Evolutionary conservation across 2,113 vertebrate species (phyloP).

Genomic region (Chaetops frenatus): DNA sequence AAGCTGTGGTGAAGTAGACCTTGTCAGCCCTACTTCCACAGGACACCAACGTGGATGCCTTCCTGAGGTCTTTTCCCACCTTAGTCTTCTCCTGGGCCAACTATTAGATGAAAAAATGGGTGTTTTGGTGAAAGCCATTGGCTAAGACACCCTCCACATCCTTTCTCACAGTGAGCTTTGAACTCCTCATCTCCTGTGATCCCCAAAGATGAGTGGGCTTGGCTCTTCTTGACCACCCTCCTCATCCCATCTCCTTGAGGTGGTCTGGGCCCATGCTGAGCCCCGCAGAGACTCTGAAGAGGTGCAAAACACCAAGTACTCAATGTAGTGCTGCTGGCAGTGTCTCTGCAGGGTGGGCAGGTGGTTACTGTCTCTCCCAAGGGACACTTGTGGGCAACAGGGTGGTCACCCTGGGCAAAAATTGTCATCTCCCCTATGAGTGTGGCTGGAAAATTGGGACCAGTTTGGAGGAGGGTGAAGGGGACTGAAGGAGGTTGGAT

Average conservation of each 20-base stretch:
- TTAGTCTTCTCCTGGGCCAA: background rate
- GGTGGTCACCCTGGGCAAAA: accelerated
- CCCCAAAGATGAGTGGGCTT: background rate
- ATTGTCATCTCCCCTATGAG: accelerated
- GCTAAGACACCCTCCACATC: background rate
- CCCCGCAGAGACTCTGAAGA: background rate
- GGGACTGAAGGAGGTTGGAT: accelerated
- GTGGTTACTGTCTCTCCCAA: background rate
- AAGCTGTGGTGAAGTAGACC: background rate
- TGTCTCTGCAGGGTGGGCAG: background rate
- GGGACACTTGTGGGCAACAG: background rate
- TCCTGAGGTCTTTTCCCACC: background rate
- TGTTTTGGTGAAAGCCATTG: background rate
- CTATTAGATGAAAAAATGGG: background rate
- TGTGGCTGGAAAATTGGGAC: background rate
- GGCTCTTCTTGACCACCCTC: background rate
- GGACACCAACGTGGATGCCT: too few relatives aligned
- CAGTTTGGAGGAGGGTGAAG: background rate
- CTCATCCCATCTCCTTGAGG: background rate
- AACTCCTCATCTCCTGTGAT: background rate
- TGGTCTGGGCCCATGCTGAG: accelerated
- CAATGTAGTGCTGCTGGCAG: accelerated
- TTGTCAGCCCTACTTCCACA: accelerated
- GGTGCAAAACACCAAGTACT: background rate
- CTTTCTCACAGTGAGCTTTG: background rate